phyloP scores from a whole-genome alignment of 2,888 invertebrate genomes.

The Petrophora chlorosata region DNA sequence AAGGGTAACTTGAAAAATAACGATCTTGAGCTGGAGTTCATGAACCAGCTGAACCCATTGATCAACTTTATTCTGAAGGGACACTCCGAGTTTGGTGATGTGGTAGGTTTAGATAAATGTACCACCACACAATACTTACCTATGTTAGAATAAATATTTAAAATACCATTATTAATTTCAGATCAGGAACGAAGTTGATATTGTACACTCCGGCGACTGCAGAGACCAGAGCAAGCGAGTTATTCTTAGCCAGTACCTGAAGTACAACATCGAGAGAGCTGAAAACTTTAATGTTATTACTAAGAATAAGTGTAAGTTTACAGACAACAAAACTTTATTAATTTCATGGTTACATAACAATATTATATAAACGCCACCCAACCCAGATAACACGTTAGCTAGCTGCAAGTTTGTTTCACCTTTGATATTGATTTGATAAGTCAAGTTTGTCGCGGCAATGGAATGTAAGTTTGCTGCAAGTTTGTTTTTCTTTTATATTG shows the following conservation, averaged over 20 bases:
- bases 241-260: conserved; percentile 71
- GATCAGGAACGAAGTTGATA: conserved; percentile 76
- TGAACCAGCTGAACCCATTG: conserved; percentile 84
- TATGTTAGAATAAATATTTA: too few relatives aligned
- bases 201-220: conserved; percentile 85
- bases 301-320: conserved; percentile 76
- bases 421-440: too few relatives aligned
- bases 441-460: too few relatives aligned
- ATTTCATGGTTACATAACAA: neutral
- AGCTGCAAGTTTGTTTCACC: too few relatives aligned
- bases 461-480: too few relatives aligned
- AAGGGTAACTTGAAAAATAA: conserved; percentile 69
- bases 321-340: neutral
- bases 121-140: too few relatives aligned
- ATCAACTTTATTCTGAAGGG: conserved; percentile 85
- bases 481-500: too few relatives aligned
- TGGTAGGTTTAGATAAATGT: conserved; percentile 67
- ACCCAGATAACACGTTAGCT: too few relatives aligned
- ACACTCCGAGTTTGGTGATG: conserved; percentile 69
- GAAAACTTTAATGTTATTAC: conserved; percentile 76
- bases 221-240: conserved; percentile 81
- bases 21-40: conserved; percentile 76
- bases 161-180: too few relatives aligned
- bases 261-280: conserved; percentile 58
- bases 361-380: too few relatives aligned